These are phyloP conservation scores for Gallinago solitaria DNA, from an alignment of 2,797 vertebrate species.

Conservation along the genomic window DNA sequence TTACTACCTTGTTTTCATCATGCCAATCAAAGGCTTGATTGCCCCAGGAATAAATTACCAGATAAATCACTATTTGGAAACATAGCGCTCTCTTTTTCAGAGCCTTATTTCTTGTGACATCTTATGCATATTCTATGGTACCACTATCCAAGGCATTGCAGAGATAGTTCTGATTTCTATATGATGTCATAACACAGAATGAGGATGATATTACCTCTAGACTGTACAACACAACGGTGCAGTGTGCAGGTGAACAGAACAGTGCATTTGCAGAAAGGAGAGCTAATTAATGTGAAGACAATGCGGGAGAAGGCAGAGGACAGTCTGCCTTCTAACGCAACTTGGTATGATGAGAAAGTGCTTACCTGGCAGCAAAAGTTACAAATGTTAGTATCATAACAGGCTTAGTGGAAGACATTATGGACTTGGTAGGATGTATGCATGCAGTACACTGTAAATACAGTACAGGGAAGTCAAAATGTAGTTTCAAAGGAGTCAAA, in stretches of 20 bases:
- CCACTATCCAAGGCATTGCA: neutral
- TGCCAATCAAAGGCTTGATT: slow-evolving; percentile 53
- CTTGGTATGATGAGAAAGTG: neutral
- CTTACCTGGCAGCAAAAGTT: neutral
- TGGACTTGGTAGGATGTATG: neutral
- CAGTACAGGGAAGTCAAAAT: neutral
- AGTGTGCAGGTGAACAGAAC: neutral
- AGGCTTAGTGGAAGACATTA: neutral
- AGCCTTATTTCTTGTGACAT: neutral
- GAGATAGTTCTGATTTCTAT: neutral
- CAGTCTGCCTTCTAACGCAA: neutral
- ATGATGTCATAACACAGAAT: neutral
- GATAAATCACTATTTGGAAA: slow-evolving; percentile 6
- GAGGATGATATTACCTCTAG: neutral
- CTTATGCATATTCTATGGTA: neutral
- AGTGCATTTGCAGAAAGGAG: neutral
- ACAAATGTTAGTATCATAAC: neutral
- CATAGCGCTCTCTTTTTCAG: neutral
- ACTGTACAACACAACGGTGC: neutral
- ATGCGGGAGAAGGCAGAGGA: neutral
- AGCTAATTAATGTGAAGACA: neutral
- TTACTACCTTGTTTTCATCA: slow-evolving; percentile 58
- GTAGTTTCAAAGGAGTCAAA: neutral
- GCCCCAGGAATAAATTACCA: slow-evolving; percentile 42
- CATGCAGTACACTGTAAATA: neutral